A percentile compares a stretch with the other conserved stretches of the same genome.
phyloP scores from a whole-genome alignment of 2,888 invertebrate genomes.

The Idaea aversata region DNA sequence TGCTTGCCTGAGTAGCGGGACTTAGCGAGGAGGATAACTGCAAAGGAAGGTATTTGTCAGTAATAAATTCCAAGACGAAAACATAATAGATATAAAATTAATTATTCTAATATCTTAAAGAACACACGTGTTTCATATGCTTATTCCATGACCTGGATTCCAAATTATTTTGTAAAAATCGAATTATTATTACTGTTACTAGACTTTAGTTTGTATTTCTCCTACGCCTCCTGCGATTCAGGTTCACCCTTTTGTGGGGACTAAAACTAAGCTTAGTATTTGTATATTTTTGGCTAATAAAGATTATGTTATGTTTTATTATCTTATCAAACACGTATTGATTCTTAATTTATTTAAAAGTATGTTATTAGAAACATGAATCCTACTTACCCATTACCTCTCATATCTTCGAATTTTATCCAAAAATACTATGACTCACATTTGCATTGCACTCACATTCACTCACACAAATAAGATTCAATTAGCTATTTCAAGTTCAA shows the following conservation, averaged over 20 bases:
- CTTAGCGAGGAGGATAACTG: slow-evolving; percentile 59
- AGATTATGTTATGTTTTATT: too few relatives aligned
- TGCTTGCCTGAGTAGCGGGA: slow-evolving; percentile 64
- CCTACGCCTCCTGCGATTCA: too few relatives aligned
- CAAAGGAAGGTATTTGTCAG: slow-evolving; percentile 30
- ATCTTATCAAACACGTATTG: neutral
- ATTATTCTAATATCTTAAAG: neutral
- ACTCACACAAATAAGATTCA: too few relatives aligned
- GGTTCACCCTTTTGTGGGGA: too few relatives aligned
- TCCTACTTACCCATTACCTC: neutral
- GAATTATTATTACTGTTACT: too few relatives aligned
- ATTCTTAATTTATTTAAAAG: neutral
- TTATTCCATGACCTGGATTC: too few relatives aligned
- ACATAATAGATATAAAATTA: neutral
- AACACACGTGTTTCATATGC: neutral
- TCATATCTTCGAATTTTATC: neutral
- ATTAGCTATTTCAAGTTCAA: too few relatives aligned
- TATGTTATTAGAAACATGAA: neutral
- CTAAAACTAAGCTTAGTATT: too few relatives aligned
- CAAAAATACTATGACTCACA: neutral
- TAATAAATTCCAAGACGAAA: neutral
- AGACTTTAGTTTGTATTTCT: too few relatives aligned
- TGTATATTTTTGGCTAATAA: too few relatives aligned
- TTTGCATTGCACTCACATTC: too few relatives aligned
- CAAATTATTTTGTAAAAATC: too few relatives aligned